phyloP scores from a whole-genome alignment of 2,797 vertebrate species.

The Alauda arvensis region DNA sequence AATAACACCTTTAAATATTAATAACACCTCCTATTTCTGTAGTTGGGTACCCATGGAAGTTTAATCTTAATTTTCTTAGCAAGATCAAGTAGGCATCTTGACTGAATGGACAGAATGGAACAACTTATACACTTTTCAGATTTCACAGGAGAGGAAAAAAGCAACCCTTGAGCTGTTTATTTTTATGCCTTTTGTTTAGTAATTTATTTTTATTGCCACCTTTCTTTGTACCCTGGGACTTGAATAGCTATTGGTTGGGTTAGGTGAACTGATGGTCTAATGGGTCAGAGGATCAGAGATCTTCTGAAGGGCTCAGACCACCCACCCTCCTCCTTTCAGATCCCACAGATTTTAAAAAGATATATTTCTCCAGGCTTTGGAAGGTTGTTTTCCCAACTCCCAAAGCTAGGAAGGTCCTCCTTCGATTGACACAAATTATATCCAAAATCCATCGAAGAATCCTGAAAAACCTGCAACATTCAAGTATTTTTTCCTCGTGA shows the following conservation, averaged over 20 bases:
- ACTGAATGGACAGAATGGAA: not conserved
- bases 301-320: constrained; percentile 48
- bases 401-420: not conserved
- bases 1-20: not conserved
- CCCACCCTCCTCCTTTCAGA: constrained; percentile 36
- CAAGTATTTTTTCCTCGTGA: not conserved
- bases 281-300: constrained; percentile 55
- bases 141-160: not conserved
- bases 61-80: constrained; percentile 14
- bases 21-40: not conserved
- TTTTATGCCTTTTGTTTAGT: constrained; percentile 22
- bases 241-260: constrained; percentile 1
- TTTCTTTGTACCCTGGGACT: constrained; percentile 23
- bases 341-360: not conserved
- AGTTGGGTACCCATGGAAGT: not conserved
- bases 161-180: not conserved
- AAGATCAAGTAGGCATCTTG: not conserved
- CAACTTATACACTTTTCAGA: not conserved
- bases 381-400: not conserved
- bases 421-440: not conserved
- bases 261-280: constrained; percentile 41
- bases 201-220: constrained; percentile 59
- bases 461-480: not conserved
- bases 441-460: not conserved
- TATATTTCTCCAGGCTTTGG: constrained; percentile 4